phyloP scores from a whole-genome alignment of 2,888 invertebrate genomes.

The Celastrina argiolus region DNA sequence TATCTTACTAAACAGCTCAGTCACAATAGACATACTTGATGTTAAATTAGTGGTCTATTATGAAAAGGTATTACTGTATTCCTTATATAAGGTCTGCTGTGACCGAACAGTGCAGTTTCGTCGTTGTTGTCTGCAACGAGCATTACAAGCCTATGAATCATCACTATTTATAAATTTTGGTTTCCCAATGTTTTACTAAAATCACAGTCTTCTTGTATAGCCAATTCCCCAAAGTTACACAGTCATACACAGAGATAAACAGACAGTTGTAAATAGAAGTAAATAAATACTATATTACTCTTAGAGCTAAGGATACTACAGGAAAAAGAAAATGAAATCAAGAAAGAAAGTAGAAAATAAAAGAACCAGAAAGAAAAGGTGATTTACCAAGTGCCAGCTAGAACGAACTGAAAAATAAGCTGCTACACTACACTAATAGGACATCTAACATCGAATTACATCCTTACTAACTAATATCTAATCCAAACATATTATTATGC shows the following conservation, averaged over 20 bases:
- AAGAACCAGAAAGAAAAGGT: conserved; percentile 63
- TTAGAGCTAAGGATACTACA: conserved; percentile 53
- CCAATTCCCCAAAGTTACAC: neutral
- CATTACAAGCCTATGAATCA: too few species aligned
- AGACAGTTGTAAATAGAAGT: conserved; percentile 39
- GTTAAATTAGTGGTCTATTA: too few species aligned
- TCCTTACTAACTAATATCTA: conserved; percentile 24
- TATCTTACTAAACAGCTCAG: too few species aligned
- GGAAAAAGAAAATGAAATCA: conserved; percentile 49
- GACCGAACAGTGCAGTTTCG: too few species aligned
- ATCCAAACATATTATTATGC: neutral
- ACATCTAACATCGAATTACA: conserved; percentile 60
- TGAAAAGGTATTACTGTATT: too few species aligned
- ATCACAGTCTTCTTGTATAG: neutral
- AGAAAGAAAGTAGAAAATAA: conserved; percentile 53
- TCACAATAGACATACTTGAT: too few species aligned
- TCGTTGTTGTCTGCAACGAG: too few species aligned
- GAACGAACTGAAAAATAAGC: conserved; percentile 65
- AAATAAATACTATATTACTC: conserved; percentile 25
- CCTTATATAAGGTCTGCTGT: too few species aligned
- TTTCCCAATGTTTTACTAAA: neutral
- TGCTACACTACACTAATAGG: conserved; percentile 66
- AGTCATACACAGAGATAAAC: conserved; percentile 23
- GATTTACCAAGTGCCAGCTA: conserved; percentile 74
- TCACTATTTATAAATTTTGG: neutral